Base-by-base conservation (phyloP, 2,888 invertebrate genomes). In the Melanostoma mellinum region DNA sequence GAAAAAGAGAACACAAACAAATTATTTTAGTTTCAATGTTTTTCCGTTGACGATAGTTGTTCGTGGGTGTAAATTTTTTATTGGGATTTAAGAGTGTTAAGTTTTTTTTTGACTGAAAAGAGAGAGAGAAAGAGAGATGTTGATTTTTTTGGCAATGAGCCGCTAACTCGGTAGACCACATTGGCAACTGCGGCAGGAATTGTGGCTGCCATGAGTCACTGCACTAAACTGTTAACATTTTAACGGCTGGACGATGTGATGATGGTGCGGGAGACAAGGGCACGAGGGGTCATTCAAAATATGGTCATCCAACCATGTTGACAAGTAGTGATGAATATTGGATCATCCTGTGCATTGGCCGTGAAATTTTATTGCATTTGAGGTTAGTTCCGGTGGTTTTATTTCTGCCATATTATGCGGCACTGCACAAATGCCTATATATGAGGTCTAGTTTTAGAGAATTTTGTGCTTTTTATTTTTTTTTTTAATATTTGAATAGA, bases 291-390 rank as follows among this genome's bases (percentile, higher is more conserved):
- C 55, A 55, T 58, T 69, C 71, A 60, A 71, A 84, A 75, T 84
- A 79, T 84, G 72, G 65, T 71, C 74, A 79, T 79, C 67, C 60
- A 74, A 84, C 84, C 74, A 79, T 79, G 84, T 84, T 79, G 84
- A 74, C 78, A 84, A 79, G 74, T 20, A 20, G 20, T 84, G 79
- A 84, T 84, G 84, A 84, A 84, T 84, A 84, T 84, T 84, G 74
- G 71, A 84, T 84, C 71, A 84, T 84, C 67, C 74, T 79, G 84
- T 84, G 79, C 78, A 84, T 71, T 84, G 84, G 84, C 84, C 84
- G 84, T 84, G 84, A 84, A 84, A 79, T 84, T 84, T 84, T 84
- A 84, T 84, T 84, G 84, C 79, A 84, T 79, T 84, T 75, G 84
- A 61, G 84, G 84, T 79, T 79, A 84, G 71, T 74, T 79, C 74